phyloP scores from a whole-genome alignment of 2,888 invertebrate genomes.

The Hydropsyche betteni region DNA sequence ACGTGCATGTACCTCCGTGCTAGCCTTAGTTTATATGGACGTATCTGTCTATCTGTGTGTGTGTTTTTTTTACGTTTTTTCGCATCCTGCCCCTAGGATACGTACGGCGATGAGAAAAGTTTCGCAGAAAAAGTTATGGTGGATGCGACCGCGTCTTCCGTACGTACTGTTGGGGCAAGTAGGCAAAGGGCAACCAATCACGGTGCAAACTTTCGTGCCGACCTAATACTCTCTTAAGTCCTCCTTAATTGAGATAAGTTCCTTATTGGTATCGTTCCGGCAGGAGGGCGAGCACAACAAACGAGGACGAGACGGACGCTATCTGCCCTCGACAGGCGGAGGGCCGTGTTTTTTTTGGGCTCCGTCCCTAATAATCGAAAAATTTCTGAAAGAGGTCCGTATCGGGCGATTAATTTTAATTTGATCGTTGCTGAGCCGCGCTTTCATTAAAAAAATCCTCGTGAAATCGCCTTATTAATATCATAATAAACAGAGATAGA shows the following conservation, averaged over 20 bases:
- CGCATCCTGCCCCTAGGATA: slow-evolving; percentile 25
- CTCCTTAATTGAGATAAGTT: slow-evolving; percentile 51
- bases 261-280: slow-evolving; percentile 46
- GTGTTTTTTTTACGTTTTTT: neutral
- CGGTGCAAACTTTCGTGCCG: slow-evolving; percentile 47
- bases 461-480: no score
- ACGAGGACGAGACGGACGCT: slow-evolving; percentile 14
- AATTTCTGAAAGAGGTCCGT: neutral
- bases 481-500: no score
- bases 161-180: neutral
- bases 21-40: neutral
- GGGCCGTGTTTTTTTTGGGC: neutral
- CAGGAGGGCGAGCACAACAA: slow-evolving; percentile 11
- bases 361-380: neutral
- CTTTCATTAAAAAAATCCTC: no score
- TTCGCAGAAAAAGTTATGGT: slow-evolving; percentile 39
- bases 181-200: slow-evolving; percentile 45
- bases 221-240: slow-evolving; percentile 50
- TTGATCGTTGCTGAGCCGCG: no score
- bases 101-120: slow-evolving; percentile 51
- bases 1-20: neutral
- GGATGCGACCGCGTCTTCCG: slow-evolving; percentile 14
- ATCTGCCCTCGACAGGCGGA: slow-evolving; percentile 14
- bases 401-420: neutral
- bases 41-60: neutral